These are phyloP conservation scores for Hiodon tergisus DNA, from an alignment of 2,113 vertebrate genomes.

Conservation along the genomic window DNA sequence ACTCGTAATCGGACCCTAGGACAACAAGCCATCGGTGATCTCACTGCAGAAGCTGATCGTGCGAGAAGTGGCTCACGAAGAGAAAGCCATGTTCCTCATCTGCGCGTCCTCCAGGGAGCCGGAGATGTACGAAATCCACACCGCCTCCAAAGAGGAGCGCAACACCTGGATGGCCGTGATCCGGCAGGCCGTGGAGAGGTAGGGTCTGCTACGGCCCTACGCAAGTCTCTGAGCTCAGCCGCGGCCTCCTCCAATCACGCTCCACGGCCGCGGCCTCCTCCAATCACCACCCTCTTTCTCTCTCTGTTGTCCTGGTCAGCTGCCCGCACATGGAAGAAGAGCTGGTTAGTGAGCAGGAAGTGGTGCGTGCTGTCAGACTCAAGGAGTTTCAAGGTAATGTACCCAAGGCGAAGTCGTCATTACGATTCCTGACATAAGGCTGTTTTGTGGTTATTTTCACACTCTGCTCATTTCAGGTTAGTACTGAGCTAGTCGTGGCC, in stretches of 20 bases:
- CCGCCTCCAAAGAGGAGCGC: slow-evolving; percentile 74
- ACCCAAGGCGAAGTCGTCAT: background rate
- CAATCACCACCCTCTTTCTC: background rate
- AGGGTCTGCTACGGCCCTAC: slow-evolving; percentile 7
- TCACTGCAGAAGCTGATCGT: slow-evolving; percentile 83
- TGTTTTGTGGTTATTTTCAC: background rate
- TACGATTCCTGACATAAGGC: no score
- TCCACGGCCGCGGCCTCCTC: background rate
- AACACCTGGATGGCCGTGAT: slow-evolving; percentile 75
- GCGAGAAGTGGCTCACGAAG: slow-evolving; percentile 83
- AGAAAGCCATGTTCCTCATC: slow-evolving; percentile 88
- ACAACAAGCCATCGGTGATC: slow-evolving; percentile 80
- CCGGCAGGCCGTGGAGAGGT: slow-evolving; percentile 78
- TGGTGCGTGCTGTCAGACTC: slow-evolving; percentile 52
- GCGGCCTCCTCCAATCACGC: background rate
- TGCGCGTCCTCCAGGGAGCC: slow-evolving; percentile 70
- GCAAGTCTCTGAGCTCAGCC: background rate
- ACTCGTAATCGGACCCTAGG: slow-evolving; percentile 53
- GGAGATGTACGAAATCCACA: slow-evolving; percentile 89
- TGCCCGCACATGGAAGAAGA: slow-evolving; percentile 69
- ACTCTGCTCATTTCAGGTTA: background rate
- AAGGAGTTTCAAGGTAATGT: slow-evolving; percentile 74
- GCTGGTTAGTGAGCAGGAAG: slow-evolving; percentile 54
- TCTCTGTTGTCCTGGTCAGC: slow-evolving; percentile 46
- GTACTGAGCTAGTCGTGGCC: no score